Percentiles rank a stretch among this genome's conserved stretches.
These are phyloP conservation scores for Acrocyrtus sp. DNA, from an alignment of 2,888 invertebrate species.

Conservation along the genomic window DNA sequence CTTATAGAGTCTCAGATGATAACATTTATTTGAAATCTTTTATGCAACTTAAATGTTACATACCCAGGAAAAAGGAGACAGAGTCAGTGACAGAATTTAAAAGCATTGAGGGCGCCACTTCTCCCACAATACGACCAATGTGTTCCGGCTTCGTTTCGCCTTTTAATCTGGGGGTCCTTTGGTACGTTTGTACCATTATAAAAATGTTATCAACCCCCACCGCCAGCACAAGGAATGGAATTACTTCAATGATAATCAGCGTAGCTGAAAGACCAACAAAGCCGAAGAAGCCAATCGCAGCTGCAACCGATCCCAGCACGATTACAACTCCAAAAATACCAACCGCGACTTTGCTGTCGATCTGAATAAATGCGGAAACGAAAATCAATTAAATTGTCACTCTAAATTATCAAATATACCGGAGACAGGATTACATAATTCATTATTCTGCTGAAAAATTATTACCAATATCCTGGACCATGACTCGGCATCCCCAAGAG, in stretches of 20 bases:
- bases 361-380: slow-evolving; percentile 67
- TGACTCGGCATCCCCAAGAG: slow-evolving; percentile 73
- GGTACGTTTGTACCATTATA: slow-evolving; percentile 91
- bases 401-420: background rate
- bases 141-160: slow-evolving; percentile 86
- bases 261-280: slow-evolving; percentile 82
- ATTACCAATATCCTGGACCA: slow-evolving; percentile 52
- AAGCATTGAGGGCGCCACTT: slow-evolving; percentile 97
- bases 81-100: slow-evolving; percentile 94
- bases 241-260: slow-evolving; percentile 86
- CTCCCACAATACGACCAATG: slow-evolving; percentile 89
- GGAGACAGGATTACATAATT: background rate
- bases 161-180: slow-evolving; percentile 78
- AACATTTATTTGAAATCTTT: background rate
- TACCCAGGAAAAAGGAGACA: slow-evolving; percentile 92
- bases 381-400: too few species aligned
- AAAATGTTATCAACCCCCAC: slow-evolving; percentile 98
- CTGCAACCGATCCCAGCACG: slow-evolving; percentile 90
- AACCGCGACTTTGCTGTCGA: slow-evolving; percentile 95
- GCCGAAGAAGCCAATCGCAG: slow-evolving; percentile 92
- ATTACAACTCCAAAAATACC: slow-evolving; percentile 95
- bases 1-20: too few species aligned
- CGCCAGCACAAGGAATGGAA: slow-evolving; percentile 93
- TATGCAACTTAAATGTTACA: background rate
- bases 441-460: background rate